Evolutionary conservation across 1,140 invertebrate species (phyloP).

Genomic region (Temnothorax longispinosus): DNA sequence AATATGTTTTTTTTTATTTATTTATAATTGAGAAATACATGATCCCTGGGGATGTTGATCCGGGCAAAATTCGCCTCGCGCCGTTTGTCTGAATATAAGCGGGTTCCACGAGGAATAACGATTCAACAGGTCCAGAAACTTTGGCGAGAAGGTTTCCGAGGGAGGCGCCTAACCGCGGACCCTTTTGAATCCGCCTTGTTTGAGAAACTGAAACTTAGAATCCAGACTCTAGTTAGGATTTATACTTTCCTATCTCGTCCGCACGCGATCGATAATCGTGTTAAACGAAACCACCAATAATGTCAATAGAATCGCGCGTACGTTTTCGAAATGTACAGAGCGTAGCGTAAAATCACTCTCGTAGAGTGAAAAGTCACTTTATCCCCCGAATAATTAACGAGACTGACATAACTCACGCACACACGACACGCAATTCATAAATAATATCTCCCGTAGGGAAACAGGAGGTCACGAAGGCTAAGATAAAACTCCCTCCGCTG

Average conservation of each 20-base stretch:
- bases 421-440: constrained; percentile 1
- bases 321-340: neutral
- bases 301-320: neutral
- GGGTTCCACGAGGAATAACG: constrained; percentile 44
- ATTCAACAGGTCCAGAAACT: constrained; percentile 58
- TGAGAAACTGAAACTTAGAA: constrained; percentile 37
- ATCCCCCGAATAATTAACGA: neutral
- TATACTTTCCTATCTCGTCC: neutral
- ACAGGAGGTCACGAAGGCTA: neutral
- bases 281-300: neutral
- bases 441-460: constrained; percentile 1
- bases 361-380: constrained; percentile 7
- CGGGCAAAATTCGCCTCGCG: neutral
- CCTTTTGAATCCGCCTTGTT: constrained; percentile 36
- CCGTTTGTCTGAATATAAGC: constrained; percentile 21
- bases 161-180: constrained; percentile 13
- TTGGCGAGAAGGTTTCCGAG: constrained; percentile 33
- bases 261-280: neutral
- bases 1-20: neutral
- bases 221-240: constrained; percentile 8
- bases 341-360: neutral
- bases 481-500: constrained; percentile 1
- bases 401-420: constrained; percentile 41
- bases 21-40: neutral
- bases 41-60: constrained; percentile 25